Evolutionary conservation across 2,113 vertebrate species (phyloP), one percentile per base, ranked within the genome.

Genomic region (Thermophis baileyi): DNA sequence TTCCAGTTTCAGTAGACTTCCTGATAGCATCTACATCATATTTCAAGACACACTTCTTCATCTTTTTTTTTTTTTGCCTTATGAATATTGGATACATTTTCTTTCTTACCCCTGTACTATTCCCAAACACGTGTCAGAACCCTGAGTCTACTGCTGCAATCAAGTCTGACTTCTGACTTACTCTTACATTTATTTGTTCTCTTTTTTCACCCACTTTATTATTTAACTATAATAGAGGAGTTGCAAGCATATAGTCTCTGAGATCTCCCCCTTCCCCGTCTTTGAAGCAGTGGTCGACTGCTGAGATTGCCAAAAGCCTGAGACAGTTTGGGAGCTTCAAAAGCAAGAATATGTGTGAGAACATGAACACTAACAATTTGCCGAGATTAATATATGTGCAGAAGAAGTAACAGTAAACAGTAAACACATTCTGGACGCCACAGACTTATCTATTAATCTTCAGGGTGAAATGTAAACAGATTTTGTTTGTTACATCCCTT

Each of bases 211-310:
- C 69, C 14, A 74, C 69, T 74, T 40, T 20, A 40, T 74, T 40
- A 74, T 74, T 74, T 40, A 74, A n/a, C n/a, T 16, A 74, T 35
- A 35, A 35, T 74, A 74, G 63, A 74, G n/a, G 69, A 74, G 2
- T 20, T 74, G 69, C 69, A 74, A 40, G n/a, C n/a, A 74, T 16
- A 14, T 74, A 74, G 16, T 74, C 69, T 74, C 69, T 20, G n/a
- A 40, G 69, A 20, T 20, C 63, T 74, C 2, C 4, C 2, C 2
- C 6, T 1, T 2, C 6, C 16, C 16, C 0, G 2, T 35, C 27
- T 40, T 74, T 74, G 16, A 74, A 74, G 16, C 16, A 74, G n/a
- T 74, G n/a, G 16, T 40, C 5, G 5, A 74, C n/a, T 74, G 6
- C 69, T 74, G 69, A 74, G n/a, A 74, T 74, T 40, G 69, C 12